phyloP scores from a whole-genome alignment of 2,113 vertebrate species.

The Leptosomus discolor region DNA sequence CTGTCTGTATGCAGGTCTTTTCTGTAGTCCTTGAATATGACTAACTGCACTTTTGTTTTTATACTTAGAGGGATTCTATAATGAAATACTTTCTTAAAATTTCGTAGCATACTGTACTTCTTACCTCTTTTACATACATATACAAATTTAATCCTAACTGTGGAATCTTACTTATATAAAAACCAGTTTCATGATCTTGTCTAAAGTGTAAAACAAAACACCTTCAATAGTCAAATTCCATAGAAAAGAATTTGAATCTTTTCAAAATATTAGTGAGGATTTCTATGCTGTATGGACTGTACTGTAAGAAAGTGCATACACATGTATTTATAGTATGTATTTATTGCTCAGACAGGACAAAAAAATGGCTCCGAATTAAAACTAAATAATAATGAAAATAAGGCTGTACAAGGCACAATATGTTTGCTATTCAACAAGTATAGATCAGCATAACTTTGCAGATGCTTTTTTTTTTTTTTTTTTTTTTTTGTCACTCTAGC shows the following conservation, averaged over 20 bases:
- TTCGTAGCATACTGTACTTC: not conserved
- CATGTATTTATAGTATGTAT: not conserved
- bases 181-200: not conserved
- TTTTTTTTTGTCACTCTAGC: not conserved
- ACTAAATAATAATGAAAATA: not conserved
- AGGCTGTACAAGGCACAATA: not conserved
- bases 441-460: not conserved
- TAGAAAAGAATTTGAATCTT: not conserved
- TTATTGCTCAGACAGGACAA: not conserved
- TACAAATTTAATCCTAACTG: not conserved
- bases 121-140: not conserved
- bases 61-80: not conserved
- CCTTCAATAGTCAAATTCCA: not conserved
- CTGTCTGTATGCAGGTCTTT: not conserved
- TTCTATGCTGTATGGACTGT: not conserved
- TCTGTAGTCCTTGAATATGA: not conserved
- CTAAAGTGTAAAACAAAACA: not conserved
- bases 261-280: not conserved
- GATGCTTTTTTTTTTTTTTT: not conserved
- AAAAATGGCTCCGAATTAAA: not conserved
- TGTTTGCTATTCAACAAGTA: not conserved
- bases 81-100: not conserved
- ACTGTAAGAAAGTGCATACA: not conserved
- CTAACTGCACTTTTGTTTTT: not conserved
- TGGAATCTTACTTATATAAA: not conserved